Base-by-base conservation (phyloP, 2,888 invertebrate species). In the Palloptera scutellata region DNA sequence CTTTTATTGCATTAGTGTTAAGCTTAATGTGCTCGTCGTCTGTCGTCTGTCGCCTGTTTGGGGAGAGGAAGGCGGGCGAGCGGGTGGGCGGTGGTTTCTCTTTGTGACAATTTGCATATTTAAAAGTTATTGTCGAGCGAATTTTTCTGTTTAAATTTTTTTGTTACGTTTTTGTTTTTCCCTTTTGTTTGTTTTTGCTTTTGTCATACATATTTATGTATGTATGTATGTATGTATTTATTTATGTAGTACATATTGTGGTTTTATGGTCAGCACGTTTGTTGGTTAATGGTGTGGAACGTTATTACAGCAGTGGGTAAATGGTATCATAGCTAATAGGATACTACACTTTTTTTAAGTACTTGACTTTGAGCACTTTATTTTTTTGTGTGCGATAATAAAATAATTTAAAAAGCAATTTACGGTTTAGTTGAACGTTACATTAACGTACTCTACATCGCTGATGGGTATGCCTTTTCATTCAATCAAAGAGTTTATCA, bases 31-130 rank as follows among this genome's bases (percentile, higher is more conserved):
- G 42, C 20, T 53, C 30, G 6, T 30, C 30, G 30, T 30, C 6
- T 30, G 6, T 30, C 6, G 30, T 30, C 6, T 30, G 30, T n/a
- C 3, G 30, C 6, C 2, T 30, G 2, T 30, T 30, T 30, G 30
- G 30, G 30, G 30, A 30, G 30, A 6, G 6, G 30, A 30, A n/a
- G n/a, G n/a, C n/a, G n/a, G n/a, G n/a, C n/a, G n/a, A n/a, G n/a
- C n/a, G n/a, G n/a, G n/a, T n/a, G n/a, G 30, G 30, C 53, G 52
- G 61, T 52, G 66, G 68, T 71, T 70, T 72, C 69, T 66, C 70
- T 72, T 73, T 71, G 70, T 73, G 72, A 70, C 68, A 67, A 30
- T 70, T 71, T 73, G 68, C 73, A 72, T 72, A 71, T 72, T 72
- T 69, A 65, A 72, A 71, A 69, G 71, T 68, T 72, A 71, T 69